A percentile compares a stretch with the other conserved stretches of the same genome.
Evolutionary conservation across 2,113 vertebrate species (phyloP).

Genomic region (Oncorhynchus clarkii): DNA sequence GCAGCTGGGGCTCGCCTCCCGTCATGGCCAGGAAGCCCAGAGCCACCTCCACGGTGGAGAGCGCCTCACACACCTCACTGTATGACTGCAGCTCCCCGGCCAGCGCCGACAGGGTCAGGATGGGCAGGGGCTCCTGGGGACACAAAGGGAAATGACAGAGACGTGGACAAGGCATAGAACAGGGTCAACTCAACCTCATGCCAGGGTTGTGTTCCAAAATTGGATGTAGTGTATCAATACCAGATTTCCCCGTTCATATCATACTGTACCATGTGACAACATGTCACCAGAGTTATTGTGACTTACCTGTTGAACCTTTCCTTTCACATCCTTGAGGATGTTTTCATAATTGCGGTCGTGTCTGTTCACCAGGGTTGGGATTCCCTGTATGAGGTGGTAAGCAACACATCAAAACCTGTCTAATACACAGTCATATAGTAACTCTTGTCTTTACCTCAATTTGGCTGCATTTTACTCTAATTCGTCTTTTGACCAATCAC

Average conservation of each 20-base stretch:
- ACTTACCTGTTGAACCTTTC: constrained; percentile 83
- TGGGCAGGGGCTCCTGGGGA: constrained; percentile 78
- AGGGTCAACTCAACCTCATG: background rate
- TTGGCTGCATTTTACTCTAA: no score
- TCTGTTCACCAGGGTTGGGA: constrained; percentile 86
- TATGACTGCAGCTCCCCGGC: constrained; percentile 84
- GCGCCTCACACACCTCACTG: constrained; percentile 88
- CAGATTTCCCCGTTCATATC: background rate
- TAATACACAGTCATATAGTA: background rate
- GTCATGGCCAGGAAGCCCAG: constrained; percentile 89
- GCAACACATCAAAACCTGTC: no score
- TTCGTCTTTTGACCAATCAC: no score
- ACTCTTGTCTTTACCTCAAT: background rate
- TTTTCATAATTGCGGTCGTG: constrained; percentile 88
- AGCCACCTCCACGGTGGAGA: constrained; percentile 80
- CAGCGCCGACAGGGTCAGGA: constrained; percentile 67
- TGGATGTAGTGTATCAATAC: no score
- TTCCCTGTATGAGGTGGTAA: constrained; percentile 74
- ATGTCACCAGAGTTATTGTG: background rate
- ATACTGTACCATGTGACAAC: background rate
- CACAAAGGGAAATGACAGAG: background rate
- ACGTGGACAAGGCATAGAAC: no score
- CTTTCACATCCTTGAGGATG: constrained; percentile 80
- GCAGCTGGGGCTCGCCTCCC: constrained; percentile 76
- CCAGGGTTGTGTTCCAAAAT: no score